Percentiles rank a stretch among this genome's conserved stretches.
Conservation (phyloP, 2,888 invertebrate species). For the Parnassius smintheus region DNA sequence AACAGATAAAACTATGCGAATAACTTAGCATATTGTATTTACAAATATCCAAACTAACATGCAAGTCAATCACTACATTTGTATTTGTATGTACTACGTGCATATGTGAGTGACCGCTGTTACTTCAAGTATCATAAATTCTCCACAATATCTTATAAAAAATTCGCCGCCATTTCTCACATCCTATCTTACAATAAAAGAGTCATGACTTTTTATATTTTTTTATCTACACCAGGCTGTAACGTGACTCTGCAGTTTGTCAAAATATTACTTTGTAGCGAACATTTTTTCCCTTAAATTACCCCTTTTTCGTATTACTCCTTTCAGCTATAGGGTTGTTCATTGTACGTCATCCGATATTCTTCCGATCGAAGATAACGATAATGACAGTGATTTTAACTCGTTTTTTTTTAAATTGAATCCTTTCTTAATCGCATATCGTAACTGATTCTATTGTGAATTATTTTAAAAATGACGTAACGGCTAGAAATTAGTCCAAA, state of each 20-base stretch:
- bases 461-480: too few relatives aligned
- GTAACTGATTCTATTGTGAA: too few relatives aligned
- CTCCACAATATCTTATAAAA: constrained; percentile 23
- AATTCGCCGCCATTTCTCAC: constrained; percentile 29
- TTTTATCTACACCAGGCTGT: constrained; percentile 47
- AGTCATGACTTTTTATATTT: constrained; percentile 36
- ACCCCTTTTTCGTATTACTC: constrained; percentile 52
- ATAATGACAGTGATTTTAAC: constrained; percentile 46
- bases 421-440: too few relatives aligned
- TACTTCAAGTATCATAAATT: constrained; percentile 1
- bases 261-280: constrained; percentile 72
- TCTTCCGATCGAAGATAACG: constrained; percentile 60
- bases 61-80: too few relatives aligned
- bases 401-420: too few relatives aligned
- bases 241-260: constrained; percentile 73
- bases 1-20: too few relatives aligned
- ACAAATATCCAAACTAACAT: too few relatives aligned
- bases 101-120: not conserved
- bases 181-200: constrained; percentile 40
- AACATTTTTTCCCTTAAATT: constrained; percentile 52
- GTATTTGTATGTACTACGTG: too few relatives aligned
- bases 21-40: too few relatives aligned
- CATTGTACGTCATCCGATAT: constrained; percentile 56
- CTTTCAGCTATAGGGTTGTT: constrained; percentile 52
- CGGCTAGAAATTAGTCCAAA: too few relatives aligned